Evolutionary conservation across 2,797 vertebrate genomes (phyloP).

Genomic region (Menidia menidia): DNA sequence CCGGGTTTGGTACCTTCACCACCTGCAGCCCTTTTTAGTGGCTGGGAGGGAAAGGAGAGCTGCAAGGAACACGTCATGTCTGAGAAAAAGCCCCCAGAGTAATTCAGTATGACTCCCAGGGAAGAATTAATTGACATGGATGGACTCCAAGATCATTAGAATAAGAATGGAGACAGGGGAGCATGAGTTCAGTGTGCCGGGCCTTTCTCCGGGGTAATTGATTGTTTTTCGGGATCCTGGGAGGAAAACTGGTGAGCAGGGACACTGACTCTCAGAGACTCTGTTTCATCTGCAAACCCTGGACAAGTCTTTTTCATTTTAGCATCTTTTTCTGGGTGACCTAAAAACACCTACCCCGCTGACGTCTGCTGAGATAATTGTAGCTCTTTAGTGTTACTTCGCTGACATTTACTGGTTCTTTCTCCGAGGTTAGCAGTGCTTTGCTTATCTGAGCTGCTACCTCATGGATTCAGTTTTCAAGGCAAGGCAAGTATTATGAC

Average conservation of each 20-base stretch:
- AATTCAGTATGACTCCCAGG: constrained; percentile 39
- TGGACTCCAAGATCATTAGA: constrained; percentile 68
- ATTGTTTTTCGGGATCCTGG: constrained; percentile 52
- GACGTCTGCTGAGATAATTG: neutral
- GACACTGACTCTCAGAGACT: constrained; percentile 54
- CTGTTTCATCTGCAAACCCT: constrained; percentile 35
- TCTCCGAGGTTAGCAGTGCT: neutral
- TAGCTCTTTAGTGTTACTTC: neutral
- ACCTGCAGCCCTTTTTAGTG: constrained; percentile 54
- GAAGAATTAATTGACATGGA: constrained; percentile 65
- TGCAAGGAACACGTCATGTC: constrained; percentile 35
- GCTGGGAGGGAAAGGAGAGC: constrained; percentile 26
- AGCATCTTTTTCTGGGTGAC: neutral
- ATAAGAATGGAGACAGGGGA: constrained; percentile 54
- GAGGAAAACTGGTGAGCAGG: constrained; percentile 32
- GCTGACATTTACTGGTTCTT: constrained; percentile 9
- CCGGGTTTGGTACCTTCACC: constrained; percentile 49
- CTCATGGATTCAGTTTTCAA: neutral
- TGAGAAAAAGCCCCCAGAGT: constrained; percentile 31
- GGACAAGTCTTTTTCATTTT: neutral
- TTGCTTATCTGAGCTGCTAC: neutral
- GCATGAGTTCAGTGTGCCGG: constrained; percentile 52
- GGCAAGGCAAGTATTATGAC: neutral
- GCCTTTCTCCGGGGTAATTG: constrained; percentile 60
- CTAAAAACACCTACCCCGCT: constrained; percentile 1